These are phyloP conservation scores for Sus cebifrons DNA, from an alignment of 2,797 vertebrate genomes.

Conservation along the genomic window DNA sequence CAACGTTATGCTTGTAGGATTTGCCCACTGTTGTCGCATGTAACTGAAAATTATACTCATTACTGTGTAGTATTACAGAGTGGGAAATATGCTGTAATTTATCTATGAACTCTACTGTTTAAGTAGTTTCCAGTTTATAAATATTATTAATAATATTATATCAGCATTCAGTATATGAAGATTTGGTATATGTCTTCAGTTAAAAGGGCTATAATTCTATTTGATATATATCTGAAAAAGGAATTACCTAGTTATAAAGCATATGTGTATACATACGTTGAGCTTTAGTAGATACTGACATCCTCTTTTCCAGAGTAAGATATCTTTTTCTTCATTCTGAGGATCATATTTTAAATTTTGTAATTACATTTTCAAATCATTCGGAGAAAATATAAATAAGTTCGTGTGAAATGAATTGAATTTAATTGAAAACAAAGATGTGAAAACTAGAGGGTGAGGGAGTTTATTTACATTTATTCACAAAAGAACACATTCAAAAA, in stretches of 20 bases:
- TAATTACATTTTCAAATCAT: slow-evolving; percentile 10
- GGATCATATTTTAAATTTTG: slow-evolving; percentile 1
- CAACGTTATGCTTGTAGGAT: not conserved
- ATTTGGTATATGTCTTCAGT: slow-evolving; percentile 22
- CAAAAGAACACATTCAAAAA: slow-evolving; percentile 34
- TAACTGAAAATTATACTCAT: not conserved
- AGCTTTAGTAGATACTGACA: not conserved
- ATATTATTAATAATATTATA: not conserved
- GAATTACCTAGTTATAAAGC: not conserved
- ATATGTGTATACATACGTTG: not conserved
- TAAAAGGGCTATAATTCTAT: not conserved
- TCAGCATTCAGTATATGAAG: not conserved
- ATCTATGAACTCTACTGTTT: not conserved
- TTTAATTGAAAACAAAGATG: slow-evolving; percentile 31
- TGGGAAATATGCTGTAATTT: not conserved
- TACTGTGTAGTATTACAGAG: not conserved
- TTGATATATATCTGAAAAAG: not conserved
- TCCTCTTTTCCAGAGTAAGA: not conserved
- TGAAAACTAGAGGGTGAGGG: not conserved
- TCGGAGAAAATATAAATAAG: not conserved
- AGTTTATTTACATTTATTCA: not conserved
- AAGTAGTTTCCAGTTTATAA: not conserved
- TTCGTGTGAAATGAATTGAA: not conserved
- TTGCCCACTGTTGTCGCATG: not conserved
- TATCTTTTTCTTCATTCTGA: not conserved